Base-by-base conservation (phyloP, 2,797 vertebrate genomes). In the Rhinichthys osculus region DNA sequence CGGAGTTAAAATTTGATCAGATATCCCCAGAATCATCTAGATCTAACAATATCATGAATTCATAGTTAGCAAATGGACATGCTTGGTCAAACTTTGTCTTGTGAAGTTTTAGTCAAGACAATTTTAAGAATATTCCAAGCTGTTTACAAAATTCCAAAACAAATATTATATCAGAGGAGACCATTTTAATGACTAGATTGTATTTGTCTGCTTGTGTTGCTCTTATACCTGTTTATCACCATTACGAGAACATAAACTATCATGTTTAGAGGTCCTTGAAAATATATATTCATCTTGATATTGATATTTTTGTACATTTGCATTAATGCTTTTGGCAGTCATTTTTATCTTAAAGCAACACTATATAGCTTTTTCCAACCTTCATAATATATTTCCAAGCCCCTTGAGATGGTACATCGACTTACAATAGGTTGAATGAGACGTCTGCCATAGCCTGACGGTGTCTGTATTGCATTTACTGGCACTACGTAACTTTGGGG, bases 1-100 rank as follows among this genome's bases (percentile, higher is more conserved):
- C 81, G 2, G 9, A 40, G 88, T 64, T 82, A 7, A 78, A 40
- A 72, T 89, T 89, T 87, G 64, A 89, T 89, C 57, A 66, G 72
- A 73, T 89, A 50, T 64, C 52, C 67, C 11, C 66, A 69, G 78
- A 86, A 64, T 81, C 47, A 57, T 78, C 42, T 62, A 82, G 62
- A 50, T 64, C 38, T 62, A 27, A 23, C 78, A 42, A 30, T 74
- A n/a, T 74, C 19, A 54, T 82, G 16, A 73, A 71, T 81, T 66
- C 30, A 81, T 16, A 86, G 50, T 52, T 69, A 52, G 42, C 13
- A 44, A 79, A 44, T 33, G 4, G 16, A 59, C n/a, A 72, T 72
- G n/a, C 0, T 57, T 30, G 50, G 17, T 72, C n/a, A 59, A 30
- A 30, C n/a, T 38, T 72, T 73, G 40, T 62, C 27, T 73, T 82